phyloP scores from a whole-genome alignment of 1,140 invertebrate species.

The Euborellia annulipes region DNA sequence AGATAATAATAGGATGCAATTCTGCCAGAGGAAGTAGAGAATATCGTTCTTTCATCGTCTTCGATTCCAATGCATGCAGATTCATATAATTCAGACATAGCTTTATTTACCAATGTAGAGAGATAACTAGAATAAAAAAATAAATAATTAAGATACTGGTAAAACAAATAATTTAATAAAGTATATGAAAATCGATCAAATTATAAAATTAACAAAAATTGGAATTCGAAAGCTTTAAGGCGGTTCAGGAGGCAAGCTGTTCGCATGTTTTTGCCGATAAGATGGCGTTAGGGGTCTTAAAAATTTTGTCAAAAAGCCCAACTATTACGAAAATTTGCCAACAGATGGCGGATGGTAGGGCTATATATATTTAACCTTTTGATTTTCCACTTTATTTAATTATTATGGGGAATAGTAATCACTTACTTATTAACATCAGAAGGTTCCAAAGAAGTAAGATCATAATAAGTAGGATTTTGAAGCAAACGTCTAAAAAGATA shows the following conservation, averaged over 20 bases:
- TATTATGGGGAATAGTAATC: too few relatives aligned
- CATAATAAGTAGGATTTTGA: constrained; percentile 89
- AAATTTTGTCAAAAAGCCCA: too few relatives aligned
- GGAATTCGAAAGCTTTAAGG: too few relatives aligned
- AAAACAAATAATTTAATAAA: constrained; percentile 5
- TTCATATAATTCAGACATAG: constrained; percentile 1
- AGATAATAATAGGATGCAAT: constrained; percentile 97
- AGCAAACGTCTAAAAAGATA: constrained; percentile 90
- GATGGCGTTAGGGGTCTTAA: too few relatives aligned
- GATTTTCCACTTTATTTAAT: too few relatives aligned
- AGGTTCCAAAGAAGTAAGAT: constrained; percentile 59
- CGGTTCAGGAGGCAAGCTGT: too few relatives aligned
- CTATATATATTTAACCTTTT: too few relatives aligned
- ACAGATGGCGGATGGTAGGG: too few relatives aligned
- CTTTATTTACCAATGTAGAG: constrained; percentile 1
- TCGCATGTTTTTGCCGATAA: too few relatives aligned
- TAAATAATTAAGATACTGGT: not conserved
- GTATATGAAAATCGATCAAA: constrained; percentile 5
- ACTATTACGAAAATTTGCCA: too few relatives aligned
- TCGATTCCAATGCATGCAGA: constrained; percentile 27
- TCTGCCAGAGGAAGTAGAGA: constrained; percentile 73
- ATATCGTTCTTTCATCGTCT: constrained; percentile 52
- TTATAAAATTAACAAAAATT: too few relatives aligned
- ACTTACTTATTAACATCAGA: constrained; percentile 57
- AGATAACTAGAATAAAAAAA: not conserved